phyloP scores from a whole-genome alignment of 1,140 invertebrate genomes.

The Metopolophium dirhodum region DNA sequence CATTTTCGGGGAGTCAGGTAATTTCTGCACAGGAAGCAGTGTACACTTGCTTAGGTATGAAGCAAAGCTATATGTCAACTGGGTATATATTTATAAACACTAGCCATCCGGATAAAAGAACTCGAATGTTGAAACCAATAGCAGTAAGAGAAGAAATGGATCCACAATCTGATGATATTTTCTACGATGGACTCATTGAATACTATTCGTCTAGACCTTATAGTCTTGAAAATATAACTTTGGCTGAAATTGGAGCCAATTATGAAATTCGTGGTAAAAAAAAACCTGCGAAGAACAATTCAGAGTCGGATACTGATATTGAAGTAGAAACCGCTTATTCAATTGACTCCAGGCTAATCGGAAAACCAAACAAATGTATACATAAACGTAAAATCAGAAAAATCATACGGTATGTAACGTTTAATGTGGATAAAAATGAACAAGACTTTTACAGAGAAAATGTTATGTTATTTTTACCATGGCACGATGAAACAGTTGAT shows the following conservation, averaged over 20 bases:
- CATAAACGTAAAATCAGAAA: slow-evolving; percentile 25
- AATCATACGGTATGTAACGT: not conserved
- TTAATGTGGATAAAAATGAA: slow-evolving; percentile 21
- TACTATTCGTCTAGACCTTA: slow-evolving; percentile 17
- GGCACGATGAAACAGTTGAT: not conserved
- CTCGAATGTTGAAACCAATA: not conserved
- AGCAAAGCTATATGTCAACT: not conserved
- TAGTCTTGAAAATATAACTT: not conserved
- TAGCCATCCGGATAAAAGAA: slow-evolving; percentile 3
- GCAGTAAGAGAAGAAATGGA: slow-evolving; percentile 16
- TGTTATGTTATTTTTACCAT: slow-evolving; percentile 13
- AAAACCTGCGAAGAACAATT: no score
- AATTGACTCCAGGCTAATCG: not conserved
- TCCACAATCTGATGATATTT: not conserved
- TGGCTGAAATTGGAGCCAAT: not conserved
- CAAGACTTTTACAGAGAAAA: not conserved
- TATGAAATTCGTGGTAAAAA: no score
- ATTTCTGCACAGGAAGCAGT: slow-evolving; percentile 38
- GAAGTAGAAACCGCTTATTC: no score
- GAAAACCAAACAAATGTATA: not conserved
- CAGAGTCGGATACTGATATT: no score
- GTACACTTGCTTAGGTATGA: slow-evolving; percentile 21
- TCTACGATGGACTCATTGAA: not conserved
- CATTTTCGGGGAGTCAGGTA: not conserved
- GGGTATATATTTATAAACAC: slow-evolving; percentile 29